Conservation (phyloP, 2,888 invertebrate species). For the Teleiodes luculella region DNA sequence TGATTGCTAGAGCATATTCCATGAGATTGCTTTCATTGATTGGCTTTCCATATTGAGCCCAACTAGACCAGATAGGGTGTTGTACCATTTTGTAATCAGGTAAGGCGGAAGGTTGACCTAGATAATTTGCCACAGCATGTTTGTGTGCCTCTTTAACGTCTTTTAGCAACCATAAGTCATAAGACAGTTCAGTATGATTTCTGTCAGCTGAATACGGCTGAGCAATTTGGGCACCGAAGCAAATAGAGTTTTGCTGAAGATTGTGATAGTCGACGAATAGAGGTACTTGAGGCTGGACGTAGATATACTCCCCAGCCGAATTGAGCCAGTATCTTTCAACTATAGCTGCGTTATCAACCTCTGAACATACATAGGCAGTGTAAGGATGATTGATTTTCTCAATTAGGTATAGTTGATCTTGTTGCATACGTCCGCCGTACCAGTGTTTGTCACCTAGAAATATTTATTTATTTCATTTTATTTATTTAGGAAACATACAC, state of each 20-base stretch:
- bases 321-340: conserved; percentile 86
- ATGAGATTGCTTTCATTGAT: conserved; percentile 81
- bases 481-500: too few species aligned
- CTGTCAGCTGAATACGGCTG: conserved; percentile 72
- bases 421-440: conserved; percentile 83
- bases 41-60: conserved; percentile 84
- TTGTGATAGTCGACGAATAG: conserved; percentile 85
- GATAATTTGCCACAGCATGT: conserved; percentile 78
- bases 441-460: conserved; percentile 73
- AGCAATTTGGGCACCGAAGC: conserved; percentile 76
- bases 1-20: conserved; percentile 83
- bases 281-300: conserved; percentile 81
- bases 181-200: conserved; percentile 67
- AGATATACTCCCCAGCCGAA: conserved; percentile 83
- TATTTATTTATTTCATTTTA: too few species aligned
- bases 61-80: conserved; percentile 93
- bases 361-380: conserved; percentile 75
- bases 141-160: conserved; percentile 81
- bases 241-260: conserved; percentile 69
- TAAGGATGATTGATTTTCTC: conserved; percentile 72
- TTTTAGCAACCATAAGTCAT: conserved; percentile 79
- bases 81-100: conserved; percentile 84
- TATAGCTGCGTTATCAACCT: conserved; percentile 75
- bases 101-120: conserved; percentile 80
- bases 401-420: conserved; percentile 80